Conservation (phyloP, 2,797 vertebrate species). For the Mustela erminea region DNA sequence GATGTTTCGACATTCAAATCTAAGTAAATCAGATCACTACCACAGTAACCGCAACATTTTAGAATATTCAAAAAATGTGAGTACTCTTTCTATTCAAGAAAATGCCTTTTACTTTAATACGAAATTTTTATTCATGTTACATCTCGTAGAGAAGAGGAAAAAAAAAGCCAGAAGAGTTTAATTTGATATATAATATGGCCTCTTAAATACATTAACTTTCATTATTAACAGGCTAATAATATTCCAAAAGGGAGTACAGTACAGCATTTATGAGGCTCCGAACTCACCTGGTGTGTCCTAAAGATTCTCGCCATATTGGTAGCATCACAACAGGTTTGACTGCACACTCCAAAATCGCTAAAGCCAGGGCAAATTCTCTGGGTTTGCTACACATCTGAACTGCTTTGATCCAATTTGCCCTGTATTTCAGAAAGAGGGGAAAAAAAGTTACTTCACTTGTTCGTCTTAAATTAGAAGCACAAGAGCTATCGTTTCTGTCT, state of each 20-base stretch:
- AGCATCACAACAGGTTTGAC: conserved; percentile 99
- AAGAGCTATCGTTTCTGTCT: not conserved
- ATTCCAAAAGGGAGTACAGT: not conserved
- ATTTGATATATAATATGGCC: not conserved
- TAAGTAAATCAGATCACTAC: not conserved
- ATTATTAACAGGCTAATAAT: not conserved
- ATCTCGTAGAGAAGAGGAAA: not conserved
- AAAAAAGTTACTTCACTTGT: not conserved
- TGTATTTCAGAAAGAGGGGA: conserved; percentile 81
- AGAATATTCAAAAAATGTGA: not conserved
- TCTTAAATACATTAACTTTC: conserved; percentile 6
- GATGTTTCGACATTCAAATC: not conserved
- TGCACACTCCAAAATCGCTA: conserved; percentile 98
- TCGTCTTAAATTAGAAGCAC: conserved; percentile 56
- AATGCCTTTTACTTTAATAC: conserved; percentile 12
- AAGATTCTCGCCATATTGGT: conserved; percentile 97
- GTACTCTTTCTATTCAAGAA: not conserved
- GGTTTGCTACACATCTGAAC: conserved; percentile 99
- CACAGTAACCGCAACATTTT: not conserved
- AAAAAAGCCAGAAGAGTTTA: not conserved
- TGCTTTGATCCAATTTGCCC: conserved; percentile 99
- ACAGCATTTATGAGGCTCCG: not conserved
- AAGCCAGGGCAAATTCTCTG: conserved; percentile 97
- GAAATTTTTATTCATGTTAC: not conserved
- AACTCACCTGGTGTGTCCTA: conserved; percentile 95